Conservation (phyloP, 1,140 invertebrate genomes). For the Pemphigus obesinymphae region DNA sequence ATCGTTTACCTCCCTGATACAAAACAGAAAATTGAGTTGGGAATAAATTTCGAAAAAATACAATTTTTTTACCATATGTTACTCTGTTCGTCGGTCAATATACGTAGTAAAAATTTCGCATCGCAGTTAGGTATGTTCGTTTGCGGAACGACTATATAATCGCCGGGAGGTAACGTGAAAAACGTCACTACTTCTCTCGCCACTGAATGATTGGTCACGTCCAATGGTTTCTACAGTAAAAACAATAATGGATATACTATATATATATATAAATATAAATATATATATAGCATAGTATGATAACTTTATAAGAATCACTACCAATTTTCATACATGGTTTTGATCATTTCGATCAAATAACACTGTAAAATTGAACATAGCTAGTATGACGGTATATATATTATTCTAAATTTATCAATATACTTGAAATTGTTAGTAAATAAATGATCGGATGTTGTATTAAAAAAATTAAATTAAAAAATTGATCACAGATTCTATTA, state of each 20-base stretch:
- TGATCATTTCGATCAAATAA: too few species aligned
- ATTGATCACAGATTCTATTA: too few species aligned
- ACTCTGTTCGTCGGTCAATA: slow-evolving; percentile 67
- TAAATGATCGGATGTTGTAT: too few species aligned
- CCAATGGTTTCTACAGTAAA: slow-evolving; percentile 59
- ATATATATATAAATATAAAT: too few species aligned
- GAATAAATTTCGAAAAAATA: too few species aligned
- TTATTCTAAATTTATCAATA: too few species aligned
- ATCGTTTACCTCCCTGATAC: slow-evolving; percentile 68
- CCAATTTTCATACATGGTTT: too few species aligned
- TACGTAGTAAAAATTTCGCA: slow-evolving; percentile 65
- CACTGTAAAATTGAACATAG: too few species aligned
- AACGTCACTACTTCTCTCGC: slow-evolving; percentile 69
- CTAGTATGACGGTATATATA: too few species aligned
- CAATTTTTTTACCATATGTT: slow-evolving; percentile 65
- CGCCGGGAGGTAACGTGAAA: slow-evolving; percentile 68
- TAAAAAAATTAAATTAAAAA: too few species aligned
- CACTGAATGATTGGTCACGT: slow-evolving; percentile 64
- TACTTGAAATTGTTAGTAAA: too few species aligned
- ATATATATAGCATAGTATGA: background rate
- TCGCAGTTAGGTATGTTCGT: slow-evolving; percentile 64
- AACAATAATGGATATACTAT: background rate
- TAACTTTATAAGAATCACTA: background rate
- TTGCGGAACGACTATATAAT: slow-evolving; percentile 74
- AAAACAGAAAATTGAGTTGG: too few species aligned